Evolutionary conservation across 2,797 vertebrate genomes (phyloP).

Genomic region (Danio aesculapii): DNA sequence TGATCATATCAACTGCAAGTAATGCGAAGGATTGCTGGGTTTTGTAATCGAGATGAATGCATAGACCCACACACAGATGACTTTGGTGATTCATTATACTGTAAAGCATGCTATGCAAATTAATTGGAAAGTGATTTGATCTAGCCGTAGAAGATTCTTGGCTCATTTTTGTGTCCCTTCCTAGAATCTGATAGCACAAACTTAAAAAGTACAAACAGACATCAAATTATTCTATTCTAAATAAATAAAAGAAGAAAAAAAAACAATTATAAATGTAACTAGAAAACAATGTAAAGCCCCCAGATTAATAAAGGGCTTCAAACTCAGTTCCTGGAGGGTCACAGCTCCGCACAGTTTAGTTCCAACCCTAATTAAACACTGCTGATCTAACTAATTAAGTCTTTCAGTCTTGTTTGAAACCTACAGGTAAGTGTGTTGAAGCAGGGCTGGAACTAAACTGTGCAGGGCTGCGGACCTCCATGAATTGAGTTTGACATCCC

Average conservation of each 20-base stretch:
- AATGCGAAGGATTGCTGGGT: constrained; percentile 12
- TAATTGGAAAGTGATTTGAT: constrained; percentile 15
- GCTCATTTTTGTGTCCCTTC: neutral
- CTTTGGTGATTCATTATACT: constrained; percentile 39
- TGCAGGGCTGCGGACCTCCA: too few species aligned
- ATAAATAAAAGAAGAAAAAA: neutral
- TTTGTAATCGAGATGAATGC: neutral
- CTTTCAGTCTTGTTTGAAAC: too few species aligned
- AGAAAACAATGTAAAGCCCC: too few species aligned
- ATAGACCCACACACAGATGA: constrained; percentile 21
- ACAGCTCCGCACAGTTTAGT: too few species aligned
- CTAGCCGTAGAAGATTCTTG: neutral
- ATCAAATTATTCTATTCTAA: neutral
- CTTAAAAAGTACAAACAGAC: neutral
- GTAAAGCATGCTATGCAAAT: neutral
- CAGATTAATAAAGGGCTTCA: too few species aligned
- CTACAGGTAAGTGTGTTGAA: too few species aligned
- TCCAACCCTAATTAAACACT: too few species aligned
- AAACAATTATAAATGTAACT: too few species aligned
- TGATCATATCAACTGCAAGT: constrained; percentile 24
- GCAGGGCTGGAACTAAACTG: too few species aligned
- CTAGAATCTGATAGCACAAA: neutral
- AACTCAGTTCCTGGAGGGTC: too few species aligned
- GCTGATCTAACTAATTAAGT: too few species aligned
- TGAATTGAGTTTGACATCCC: too few species aligned